phyloP scores from a whole-genome alignment of 2,113 vertebrate species.

The Cairina moschata region DNA sequence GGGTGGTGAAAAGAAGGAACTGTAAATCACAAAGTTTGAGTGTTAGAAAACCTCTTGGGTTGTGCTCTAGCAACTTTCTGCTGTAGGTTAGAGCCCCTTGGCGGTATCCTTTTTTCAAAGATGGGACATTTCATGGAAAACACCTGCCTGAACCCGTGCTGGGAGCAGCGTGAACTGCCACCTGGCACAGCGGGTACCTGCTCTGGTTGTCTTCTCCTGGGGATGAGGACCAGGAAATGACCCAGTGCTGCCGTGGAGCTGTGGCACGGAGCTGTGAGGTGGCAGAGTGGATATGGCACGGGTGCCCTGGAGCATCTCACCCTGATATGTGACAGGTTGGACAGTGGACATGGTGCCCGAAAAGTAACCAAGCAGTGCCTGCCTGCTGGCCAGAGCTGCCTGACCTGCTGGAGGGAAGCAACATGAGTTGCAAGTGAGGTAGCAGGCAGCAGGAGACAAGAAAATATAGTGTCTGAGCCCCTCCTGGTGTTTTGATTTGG shows the following conservation, averaged over 20 bases:
- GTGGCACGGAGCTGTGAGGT: neutral
- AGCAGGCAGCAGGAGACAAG: neutral
- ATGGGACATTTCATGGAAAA: neutral
- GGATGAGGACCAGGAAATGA: neutral
- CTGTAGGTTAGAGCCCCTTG: neutral
- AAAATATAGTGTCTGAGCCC: neutral
- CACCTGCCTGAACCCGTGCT: neutral
- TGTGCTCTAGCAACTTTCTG: neutral
- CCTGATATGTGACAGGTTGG: neutral
- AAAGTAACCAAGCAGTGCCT: neutral
- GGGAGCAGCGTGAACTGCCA: neutral
- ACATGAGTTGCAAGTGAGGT: neutral
- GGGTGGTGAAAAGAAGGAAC: neutral
- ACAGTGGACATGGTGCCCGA: neutral
- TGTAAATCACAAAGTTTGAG: neutral
- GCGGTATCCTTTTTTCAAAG: neutral
- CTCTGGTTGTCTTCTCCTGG: neutral
- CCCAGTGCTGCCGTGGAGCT: neutral
- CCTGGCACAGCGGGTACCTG: no score
- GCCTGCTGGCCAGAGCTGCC: neutral
- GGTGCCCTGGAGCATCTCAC: neutral
- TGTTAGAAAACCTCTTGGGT: neutral
- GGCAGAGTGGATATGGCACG: accelerated
- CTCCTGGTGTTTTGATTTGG: neutral
- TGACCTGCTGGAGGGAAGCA: neutral